Percentiles rank a stretch among this genome's conserved stretches.
Conservation (phyloP, 2,113 vertebrate genomes). For the Drymodes brunneopygia region DNA sequence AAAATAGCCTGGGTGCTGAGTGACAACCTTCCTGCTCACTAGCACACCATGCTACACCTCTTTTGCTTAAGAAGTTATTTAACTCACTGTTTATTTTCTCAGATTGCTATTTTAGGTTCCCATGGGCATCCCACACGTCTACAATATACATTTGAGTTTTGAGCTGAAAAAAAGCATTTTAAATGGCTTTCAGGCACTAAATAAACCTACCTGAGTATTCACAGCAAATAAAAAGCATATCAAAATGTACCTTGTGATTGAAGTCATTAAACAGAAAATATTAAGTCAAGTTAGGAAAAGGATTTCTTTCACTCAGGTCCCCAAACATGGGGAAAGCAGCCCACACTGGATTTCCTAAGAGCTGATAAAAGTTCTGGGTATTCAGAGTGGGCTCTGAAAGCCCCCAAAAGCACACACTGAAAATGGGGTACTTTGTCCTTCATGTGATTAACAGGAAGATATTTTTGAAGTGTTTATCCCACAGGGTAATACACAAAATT, state of each 20-base stretch:
- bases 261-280: neutral
- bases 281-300: neutral
- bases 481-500: neutral
- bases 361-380: neutral
- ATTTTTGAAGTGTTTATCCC: neutral
- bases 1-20: neutral
- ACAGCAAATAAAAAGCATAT: neutral
- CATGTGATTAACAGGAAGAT: neutral
- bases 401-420: neutral
- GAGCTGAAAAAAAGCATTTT: neutral
- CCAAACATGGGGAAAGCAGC: neutral
- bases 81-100: neutral
- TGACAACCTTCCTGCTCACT: neutral
- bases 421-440: neutral
- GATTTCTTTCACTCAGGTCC: neutral
- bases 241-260: neutral
- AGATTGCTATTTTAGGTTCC: conserved; percentile 5
- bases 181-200: neutral
- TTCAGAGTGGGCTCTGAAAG: neutral
- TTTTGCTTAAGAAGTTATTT: neutral
- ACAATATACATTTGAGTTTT: neutral
- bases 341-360: neutral
- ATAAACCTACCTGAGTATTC: neutral
- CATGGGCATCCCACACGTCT: neutral
- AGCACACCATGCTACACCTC: neutral